Evolutionary conservation across 2,113 vertebrate species (phyloP), one percentile per base, ranked within the genome.

Genomic region (Proteles cristata): DNA sequence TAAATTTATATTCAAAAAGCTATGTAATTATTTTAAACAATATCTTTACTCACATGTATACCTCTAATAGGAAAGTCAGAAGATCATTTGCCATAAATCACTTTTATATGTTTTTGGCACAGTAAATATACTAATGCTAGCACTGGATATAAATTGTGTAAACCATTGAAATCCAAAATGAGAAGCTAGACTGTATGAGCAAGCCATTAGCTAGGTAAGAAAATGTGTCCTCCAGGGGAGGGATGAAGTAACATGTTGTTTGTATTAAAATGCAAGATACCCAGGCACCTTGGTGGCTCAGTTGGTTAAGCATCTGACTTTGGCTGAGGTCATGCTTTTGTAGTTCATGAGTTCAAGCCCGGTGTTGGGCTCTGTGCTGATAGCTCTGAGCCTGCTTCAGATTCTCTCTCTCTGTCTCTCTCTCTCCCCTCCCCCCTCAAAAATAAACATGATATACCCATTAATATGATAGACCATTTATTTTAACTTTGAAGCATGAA

Each of bases 401-500:
- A 61, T 61, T 61, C 21, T 61, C 21, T 23, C 6, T 23, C 58
- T 61, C 21, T 61, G 2, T 48, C 45, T 48, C 6, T 48, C 45
- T 48, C 45, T 48, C 12, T 12, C 50, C 50, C 50, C 11, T 3
- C 11, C 50, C 16, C 53, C 16, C 53, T 55, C 5, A 55, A 55
- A 55, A 55, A 16, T 55, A 55, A 55, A 61, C 58, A 3, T 23
- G 21, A 85, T 8, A 2, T 86, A 80, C 92, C 97, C 61, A 35
- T 89, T 97, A 92, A 88, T 77, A 50, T 94, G 90, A 93, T 61
- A 96, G 81, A 53, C 10, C 73, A 94, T 81, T 95, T 61, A 66
- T 45, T 94, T 63, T 96, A 89, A 95, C 65, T 96, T 94, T 23
- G 76, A 16, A 81, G 58, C 21, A 97, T 14, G 93, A 53, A 97